Evolutionary conservation across 2,113 vertebrate species (phyloP).

Genomic region (Aix galericulata): DNA sequence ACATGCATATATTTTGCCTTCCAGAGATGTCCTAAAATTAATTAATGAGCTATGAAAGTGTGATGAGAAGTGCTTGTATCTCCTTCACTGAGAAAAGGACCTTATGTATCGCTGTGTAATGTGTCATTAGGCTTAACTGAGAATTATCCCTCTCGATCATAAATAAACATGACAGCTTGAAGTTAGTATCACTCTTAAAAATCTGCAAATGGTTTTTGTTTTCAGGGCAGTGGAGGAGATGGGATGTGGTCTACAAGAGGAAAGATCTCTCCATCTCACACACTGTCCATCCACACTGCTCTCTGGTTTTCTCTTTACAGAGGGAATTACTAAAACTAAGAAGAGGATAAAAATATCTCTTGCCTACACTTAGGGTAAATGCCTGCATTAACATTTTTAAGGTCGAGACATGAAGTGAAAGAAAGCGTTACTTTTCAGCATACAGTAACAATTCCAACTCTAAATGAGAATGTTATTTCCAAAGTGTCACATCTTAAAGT

Average conservation of each 20-base stretch:
- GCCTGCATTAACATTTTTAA: background rate
- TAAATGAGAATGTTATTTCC: background rate
- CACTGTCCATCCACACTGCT: fast-evolving
- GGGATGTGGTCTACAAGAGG: background rate
- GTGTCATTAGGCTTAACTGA: background rate
- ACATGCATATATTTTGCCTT: background rate
- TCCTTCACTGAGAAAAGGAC: background rate
- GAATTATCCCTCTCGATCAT: background rate
- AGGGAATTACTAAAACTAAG: background rate
- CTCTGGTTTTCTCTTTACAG: background rate
- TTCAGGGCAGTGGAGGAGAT: background rate
- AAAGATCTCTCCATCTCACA: background rate
- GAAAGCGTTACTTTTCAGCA: background rate
- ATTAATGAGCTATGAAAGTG: background rate
- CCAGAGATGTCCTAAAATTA: background rate
- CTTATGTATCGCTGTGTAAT: background rate
- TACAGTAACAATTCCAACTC: background rate
- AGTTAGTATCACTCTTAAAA: background rate
- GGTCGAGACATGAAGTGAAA: background rate
- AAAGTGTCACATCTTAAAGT: background rate
- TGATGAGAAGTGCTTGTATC: background rate
- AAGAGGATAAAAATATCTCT: background rate
- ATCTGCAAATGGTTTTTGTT: background rate
- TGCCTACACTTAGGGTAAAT: background rate
- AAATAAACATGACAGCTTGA: background rate